These are phyloP conservation scores for Somateria mollissima DNA, from an alignment of 2,797 vertebrate species.

Conservation along the genomic window DNA sequence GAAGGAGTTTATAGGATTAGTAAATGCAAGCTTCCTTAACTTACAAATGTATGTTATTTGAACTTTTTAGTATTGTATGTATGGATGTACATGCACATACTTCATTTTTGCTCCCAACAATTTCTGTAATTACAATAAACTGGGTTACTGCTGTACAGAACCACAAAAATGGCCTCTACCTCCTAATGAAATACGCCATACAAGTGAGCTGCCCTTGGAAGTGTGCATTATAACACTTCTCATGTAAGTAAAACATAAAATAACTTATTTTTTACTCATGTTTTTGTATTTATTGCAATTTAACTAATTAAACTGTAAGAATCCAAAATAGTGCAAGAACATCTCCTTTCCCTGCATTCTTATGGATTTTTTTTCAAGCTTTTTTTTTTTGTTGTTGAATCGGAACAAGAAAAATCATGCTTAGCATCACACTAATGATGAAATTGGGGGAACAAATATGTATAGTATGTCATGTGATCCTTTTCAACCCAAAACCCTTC, in stretches of 20 bases:
- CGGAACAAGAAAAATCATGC: background rate
- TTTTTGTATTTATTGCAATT: background rate
- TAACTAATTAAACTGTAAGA: background rate
- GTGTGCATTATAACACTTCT: background rate
- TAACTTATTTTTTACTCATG: background rate
- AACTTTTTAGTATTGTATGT: background rate
- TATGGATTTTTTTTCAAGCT: background rate
- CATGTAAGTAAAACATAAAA: background rate
- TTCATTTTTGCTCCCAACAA: slow-evolving; percentile 68
- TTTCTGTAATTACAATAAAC: background rate
- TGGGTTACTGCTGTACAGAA: background rate
- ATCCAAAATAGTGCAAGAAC: background rate
- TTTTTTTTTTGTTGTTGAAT: background rate
- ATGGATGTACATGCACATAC: slow-evolving; percentile 43
- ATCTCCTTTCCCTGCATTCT: background rate
- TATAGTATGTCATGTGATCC: slow-evolving; percentile 43
- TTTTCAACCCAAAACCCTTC: slow-evolving; percentile 64
- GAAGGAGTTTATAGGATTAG: slow-evolving; percentile 41
- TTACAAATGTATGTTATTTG: slow-evolving; percentile 67
- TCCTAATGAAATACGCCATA: background rate
- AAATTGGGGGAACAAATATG: slow-evolving; percentile 65
- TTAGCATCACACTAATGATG: background rate
- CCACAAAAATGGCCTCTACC: background rate
- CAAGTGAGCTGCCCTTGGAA: background rate
- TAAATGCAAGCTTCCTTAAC: slow-evolving; percentile 84